Evolutionary conservation across 2,888 invertebrate species (phyloP).

Genomic region (Hecatera dysodea): DNA sequence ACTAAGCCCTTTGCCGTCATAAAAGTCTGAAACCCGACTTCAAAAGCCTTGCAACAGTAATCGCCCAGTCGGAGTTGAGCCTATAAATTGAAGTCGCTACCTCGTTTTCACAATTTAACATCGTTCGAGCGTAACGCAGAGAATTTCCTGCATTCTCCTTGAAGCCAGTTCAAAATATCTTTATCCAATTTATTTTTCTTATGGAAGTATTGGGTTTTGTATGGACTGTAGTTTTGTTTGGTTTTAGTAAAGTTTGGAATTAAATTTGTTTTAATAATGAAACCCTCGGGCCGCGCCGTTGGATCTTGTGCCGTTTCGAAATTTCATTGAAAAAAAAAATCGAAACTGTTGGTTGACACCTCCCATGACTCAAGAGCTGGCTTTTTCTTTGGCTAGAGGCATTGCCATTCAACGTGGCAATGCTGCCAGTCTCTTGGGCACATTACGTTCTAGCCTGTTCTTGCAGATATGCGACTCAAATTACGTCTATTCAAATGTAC

Average conservation of each 20-base stretch:
- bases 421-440: too few relatives aligned
- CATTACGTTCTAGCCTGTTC: too few relatives aligned
- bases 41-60: slow-evolving; percentile 63
- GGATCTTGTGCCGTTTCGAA: too few relatives aligned
- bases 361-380: too few relatives aligned
- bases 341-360: too few relatives aligned
- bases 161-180: slow-evolving; percentile 80
- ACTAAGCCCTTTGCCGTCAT: slow-evolving; percentile 56
- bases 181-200: slow-evolving; percentile 79
- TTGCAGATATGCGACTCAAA: too few relatives aligned
- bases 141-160: slow-evolving; percentile 70
- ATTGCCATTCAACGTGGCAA: too few relatives aligned
- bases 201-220: slow-evolving; percentile 25
- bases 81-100: slow-evolving; percentile 68
- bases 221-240: slow-evolving; percentile 9
- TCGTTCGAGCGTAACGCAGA: slow-evolving; percentile 65
- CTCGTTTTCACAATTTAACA: slow-evolving; percentile 70
- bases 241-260: slow-evolving; percentile 22
- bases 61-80: slow-evolving; percentile 57
- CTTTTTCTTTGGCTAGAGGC: too few relatives aligned
- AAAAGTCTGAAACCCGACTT: slow-evolving; percentile 59
- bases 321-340: too few relatives aligned
- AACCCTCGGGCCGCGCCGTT: too few relatives aligned
- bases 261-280: neutral
- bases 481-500: too few relatives aligned